A percentile compares a stretch with the other conserved stretches of the same genome.
phyloP scores from a whole-genome alignment of 2,797 vertebrate species.

The Phylloscopus collybita region DNA sequence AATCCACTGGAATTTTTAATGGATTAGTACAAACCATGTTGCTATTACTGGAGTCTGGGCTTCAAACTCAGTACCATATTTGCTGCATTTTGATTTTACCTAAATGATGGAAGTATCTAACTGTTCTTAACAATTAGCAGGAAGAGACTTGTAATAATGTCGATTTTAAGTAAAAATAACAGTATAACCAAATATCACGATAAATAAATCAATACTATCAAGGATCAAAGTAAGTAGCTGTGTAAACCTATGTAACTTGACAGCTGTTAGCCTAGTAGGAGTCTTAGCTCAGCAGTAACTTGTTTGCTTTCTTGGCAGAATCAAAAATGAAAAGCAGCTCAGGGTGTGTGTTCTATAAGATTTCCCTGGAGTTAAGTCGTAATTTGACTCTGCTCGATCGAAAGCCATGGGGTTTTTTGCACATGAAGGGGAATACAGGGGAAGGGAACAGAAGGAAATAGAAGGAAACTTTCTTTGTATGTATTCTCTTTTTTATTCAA shows the following conservation, averaged over 20 bases:
- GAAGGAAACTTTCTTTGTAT: neutral
- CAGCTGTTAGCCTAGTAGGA: neutral
- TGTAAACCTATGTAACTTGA: neutral
- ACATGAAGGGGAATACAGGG: neutral
- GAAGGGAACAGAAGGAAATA: neutral
- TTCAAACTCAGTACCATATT: neutral
- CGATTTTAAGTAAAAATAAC: neutral
- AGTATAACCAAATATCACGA: neutral
- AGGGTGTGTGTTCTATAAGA: neutral
- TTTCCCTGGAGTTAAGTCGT: neutral
- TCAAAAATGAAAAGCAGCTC: neutral
- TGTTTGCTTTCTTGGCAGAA: conserved; percentile 17
- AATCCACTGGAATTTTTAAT: neutral
- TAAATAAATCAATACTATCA: neutral
- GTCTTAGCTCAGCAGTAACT: neutral
- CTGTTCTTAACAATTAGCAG: neutral
- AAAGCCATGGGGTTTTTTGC: neutral
- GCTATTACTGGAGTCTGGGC: neutral
- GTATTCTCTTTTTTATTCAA: neutral
- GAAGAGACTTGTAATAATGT: neutral
- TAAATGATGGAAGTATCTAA: neutral
- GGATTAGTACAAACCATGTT: neutral
- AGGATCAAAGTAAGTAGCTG: neutral
- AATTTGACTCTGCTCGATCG: neutral
- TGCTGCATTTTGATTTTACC: neutral